These are phyloP conservation scores for human DNA, from an alignment of 2,113 vertebrate species.

Conservation along the genomic window GRCh38 chr3:3959501-3960000, in stretches of 20 bases:
- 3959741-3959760: neutral
- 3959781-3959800: neutral
- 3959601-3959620: neutral
- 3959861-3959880: neutral
- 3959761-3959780: neutral
- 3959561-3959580: neutral
- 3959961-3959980: neutral
- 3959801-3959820: neutral
- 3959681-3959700: neutral
- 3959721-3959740: neutral
- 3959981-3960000: neutral
- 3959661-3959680: neutral
- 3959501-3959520: no score
- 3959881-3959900: neutral
- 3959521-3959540: no score
- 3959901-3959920: neutral
- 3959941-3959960: neutral
- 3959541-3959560: no score
- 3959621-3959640: neutral
- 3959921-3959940: neutral
- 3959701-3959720: neutral
- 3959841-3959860: neutral
- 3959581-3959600: neutral
- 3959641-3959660: neutral
- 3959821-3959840: neutral